Conservation (phyloP, 2,888 invertebrate species). For the Microctonus hyperodae region DNA sequence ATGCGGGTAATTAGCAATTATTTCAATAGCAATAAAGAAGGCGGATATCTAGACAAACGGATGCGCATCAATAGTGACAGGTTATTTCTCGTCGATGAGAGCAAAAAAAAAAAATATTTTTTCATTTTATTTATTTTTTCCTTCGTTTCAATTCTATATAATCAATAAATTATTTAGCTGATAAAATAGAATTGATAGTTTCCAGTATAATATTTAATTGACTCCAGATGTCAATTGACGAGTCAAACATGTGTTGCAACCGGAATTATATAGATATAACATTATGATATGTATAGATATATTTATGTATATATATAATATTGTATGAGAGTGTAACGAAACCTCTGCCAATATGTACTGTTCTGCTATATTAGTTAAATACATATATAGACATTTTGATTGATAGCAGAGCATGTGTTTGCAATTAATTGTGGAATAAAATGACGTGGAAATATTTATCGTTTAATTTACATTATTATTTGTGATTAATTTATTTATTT, state of each 20-base stretch:
- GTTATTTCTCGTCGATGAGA: constrained; percentile 43
- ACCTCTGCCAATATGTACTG: too few relatives aligned
- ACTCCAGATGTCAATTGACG: constrained; percentile 62
- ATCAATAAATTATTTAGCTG: not conserved
- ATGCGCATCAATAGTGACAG: constrained; percentile 58
- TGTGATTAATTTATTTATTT: too few relatives aligned
- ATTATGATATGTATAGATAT: too few relatives aligned
- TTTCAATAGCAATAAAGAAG: constrained; percentile 17
- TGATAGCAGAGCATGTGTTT: constrained; percentile 57
- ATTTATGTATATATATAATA: too few relatives aligned
- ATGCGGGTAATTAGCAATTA: constrained; percentile 36
- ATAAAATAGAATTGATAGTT: not conserved
- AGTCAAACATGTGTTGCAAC: constrained; percentile 56
- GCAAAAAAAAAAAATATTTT: constrained; percentile 10
- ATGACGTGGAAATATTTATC: constrained; percentile 49
- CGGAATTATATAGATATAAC: constrained; percentile 7
- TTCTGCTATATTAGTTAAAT: too few relatives aligned
- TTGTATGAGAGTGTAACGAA: not conserved
- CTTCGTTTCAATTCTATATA: too few relatives aligned
- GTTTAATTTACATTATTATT: not conserved
- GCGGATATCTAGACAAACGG: constrained; percentile 32
- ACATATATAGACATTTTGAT: not conserved
- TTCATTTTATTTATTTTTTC: not conserved
- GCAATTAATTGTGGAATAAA: constrained; percentile 55
- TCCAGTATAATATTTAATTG: constrained; percentile 59